phyloP scores from a whole-genome alignment of 64 coral and sea anemone species.

The Exaiptasia diaphana region DNA sequence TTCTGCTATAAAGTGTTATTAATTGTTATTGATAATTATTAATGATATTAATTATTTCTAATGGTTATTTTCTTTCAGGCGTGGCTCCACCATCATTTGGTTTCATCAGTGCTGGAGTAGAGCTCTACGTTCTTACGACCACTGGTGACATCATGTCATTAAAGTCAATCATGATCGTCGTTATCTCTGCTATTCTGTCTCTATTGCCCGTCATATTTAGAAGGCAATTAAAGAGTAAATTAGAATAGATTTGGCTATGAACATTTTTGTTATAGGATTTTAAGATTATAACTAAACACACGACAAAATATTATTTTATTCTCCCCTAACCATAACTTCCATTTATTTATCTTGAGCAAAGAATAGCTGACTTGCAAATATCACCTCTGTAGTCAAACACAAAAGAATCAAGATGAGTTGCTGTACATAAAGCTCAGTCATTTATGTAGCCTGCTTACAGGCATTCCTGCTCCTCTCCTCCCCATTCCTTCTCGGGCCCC shows the following conservation, averaged over 20 bases:
- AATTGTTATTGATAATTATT: neutral
- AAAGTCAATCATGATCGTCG: constrained; percentile 88
- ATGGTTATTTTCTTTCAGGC: constrained; percentile 31
- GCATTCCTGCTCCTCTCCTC: too few relatives aligned
- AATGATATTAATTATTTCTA: neutral
- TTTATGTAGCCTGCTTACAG: too few relatives aligned
- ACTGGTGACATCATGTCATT: constrained; percentile 89
- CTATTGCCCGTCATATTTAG: constrained; percentile 80
- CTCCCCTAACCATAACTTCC: too few relatives aligned
- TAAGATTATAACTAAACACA: too few relatives aligned
- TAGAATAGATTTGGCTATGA: constrained; percentile 79
- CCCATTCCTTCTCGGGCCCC: too few relatives aligned
- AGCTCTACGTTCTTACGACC: constrained; percentile 81
- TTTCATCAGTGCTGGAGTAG: constrained; percentile 96
- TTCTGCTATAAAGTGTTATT: too few relatives aligned
- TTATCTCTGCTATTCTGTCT: constrained; percentile 77
- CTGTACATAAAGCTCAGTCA: too few relatives aligned
- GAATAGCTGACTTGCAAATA: neutral
- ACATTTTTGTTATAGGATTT: too few relatives aligned
- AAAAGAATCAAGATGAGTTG: too few relatives aligned
- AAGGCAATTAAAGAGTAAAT: constrained; percentile 76
- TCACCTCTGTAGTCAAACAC: too few relatives aligned
- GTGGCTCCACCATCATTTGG: constrained; percentile 97
- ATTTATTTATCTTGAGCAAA: too few relatives aligned
- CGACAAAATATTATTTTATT: too few relatives aligned